Evolutionary conservation across 2,888 invertebrate species (phyloP).

Genomic region (Limnephilus rhombicus): DNA sequence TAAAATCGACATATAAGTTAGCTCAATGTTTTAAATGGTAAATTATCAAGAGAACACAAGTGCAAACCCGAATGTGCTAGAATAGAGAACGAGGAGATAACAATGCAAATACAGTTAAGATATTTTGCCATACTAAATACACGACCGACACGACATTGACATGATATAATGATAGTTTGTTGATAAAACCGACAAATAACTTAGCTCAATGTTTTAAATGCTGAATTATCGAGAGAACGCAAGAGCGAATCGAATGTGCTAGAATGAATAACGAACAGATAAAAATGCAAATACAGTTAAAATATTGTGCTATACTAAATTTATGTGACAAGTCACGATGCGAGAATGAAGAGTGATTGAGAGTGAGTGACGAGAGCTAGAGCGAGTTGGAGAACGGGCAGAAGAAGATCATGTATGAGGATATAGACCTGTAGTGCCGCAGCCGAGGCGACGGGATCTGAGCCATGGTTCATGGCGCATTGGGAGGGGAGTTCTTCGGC

Average conservation of each 20-base stretch:
- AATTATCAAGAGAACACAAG: too few species aligned
- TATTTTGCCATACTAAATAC: too few species aligned
- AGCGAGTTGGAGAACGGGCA: not conserved
- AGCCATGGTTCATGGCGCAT: constrained; percentile 82
- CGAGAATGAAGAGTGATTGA: not conserved
- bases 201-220: not conserved
- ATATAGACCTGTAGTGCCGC: constrained; percentile 85
- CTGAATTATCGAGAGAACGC: not conserved
- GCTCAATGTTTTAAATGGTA: too few species aligned
- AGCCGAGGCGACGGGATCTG: constrained; percentile 84
- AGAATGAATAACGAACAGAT: too few species aligned
- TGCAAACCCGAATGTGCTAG: too few species aligned
- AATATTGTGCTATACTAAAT: not conserved
- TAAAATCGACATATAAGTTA: too few species aligned
- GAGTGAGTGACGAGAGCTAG: not conserved
- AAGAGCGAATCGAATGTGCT: not conserved
- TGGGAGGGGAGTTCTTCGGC: constrained; percentile 68
- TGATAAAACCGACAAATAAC: too few species aligned
- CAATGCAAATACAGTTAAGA: too few species aligned
- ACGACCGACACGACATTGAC: too few species aligned
- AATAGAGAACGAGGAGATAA: too few species aligned
- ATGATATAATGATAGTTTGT: too few species aligned
- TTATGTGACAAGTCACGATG: not conserved
- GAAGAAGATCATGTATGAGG: not conserved
- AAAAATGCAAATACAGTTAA: not conserved